A percentile compares a stretch with the other conserved stretches of the same genome.
Evolutionary conservation across 2,888 invertebrate genomes (phyloP).

Genomic region (Plebejus melissa): DNA sequence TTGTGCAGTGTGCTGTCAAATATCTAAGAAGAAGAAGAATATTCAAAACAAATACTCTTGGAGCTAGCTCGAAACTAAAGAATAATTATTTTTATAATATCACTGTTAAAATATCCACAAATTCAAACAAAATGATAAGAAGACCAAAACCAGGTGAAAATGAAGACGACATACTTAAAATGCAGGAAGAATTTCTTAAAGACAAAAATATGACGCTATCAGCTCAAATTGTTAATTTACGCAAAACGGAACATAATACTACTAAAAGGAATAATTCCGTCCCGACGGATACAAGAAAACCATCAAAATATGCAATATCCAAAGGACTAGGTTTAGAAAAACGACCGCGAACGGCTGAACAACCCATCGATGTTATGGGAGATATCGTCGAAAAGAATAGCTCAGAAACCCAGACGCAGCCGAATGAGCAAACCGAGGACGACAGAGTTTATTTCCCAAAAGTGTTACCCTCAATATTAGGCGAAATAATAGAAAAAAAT

Average conservation of each 20-base stretch:
- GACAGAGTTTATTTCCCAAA: slow-evolving; percentile 71
- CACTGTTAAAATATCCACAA: slow-evolving; percentile 28
- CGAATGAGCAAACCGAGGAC: slow-evolving; percentile 45
- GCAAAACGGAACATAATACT: slow-evolving; percentile 45
- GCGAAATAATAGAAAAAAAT: slow-evolving; percentile 79
- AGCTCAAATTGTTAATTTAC: slow-evolving; percentile 78
- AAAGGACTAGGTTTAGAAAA: slow-evolving; percentile 64
- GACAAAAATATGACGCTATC: slow-evolving; percentile 80
- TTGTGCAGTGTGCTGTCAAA: neutral
- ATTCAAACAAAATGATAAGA: slow-evolving; percentile 67
- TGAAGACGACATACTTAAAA: slow-evolving; percentile 85
- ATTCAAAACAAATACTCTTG: neutral
- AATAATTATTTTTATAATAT: neutral
- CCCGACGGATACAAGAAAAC: slow-evolving; percentile 47
- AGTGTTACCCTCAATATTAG: slow-evolving; percentile 64
- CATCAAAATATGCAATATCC: slow-evolving; percentile 65
- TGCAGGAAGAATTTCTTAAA: slow-evolving; percentile 84
- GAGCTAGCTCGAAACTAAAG: neutral
- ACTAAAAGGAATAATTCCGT: slow-evolving; percentile 44
- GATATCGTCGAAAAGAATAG: slow-evolving; percentile 60
- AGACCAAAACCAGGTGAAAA: slow-evolving; percentile 84
- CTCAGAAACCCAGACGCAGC: slow-evolving; percentile 36
- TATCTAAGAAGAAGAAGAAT: neutral
- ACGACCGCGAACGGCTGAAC: slow-evolving; percentile 52
- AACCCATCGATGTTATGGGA: slow-evolving; percentile 46